Evolutionary conservation across 2,888 invertebrate genomes (phyloP).

Genomic region (Notocelia uddmanniana): DNA sequence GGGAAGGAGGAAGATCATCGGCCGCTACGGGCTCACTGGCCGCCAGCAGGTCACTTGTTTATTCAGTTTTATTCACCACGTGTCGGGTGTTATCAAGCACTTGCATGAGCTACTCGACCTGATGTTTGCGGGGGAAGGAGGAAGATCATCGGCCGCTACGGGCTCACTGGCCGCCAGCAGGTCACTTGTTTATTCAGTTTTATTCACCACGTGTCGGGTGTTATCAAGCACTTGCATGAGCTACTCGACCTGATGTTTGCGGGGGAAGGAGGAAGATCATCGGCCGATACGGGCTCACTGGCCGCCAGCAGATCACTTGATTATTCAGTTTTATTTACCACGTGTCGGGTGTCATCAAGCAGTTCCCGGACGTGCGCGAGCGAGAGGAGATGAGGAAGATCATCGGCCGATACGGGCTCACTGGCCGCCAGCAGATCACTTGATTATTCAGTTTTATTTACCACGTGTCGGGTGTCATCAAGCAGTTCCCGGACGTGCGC

Average conservation of each 20-base stretch:
- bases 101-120: constrained; percentile 98
- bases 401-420: constrained; percentile 98
- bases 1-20: constrained; percentile 99
- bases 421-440: constrained; percentile 95
- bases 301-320: constrained; percentile 92
- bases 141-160: constrained; percentile 99
- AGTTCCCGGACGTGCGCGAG: constrained; percentile 98
- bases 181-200: constrained; percentile 58
- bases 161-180: constrained; percentile 98
- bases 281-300: constrained; percentile 98
- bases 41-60: constrained; percentile 90
- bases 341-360: constrained; percentile 86
- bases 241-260: constrained; percentile 97
- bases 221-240: constrained; percentile 98
- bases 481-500: constrained; percentile 97
- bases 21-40: constrained; percentile 98
- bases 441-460: too few species aligned
- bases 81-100: constrained; percentile 91
- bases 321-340: too few species aligned
- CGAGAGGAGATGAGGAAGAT: constrained; percentile 99
- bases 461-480: too few species aligned
- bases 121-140: constrained; percentile 99
- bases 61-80: too few species aligned
- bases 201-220: too few species aligned
- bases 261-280: constrained; percentile 99